A percentile compares a stretch with the other conserved stretches of the same genome.
These are phyloP conservation scores for Genyomyrus donnyi DNA, from an alignment of 2,113 vertebrate species.

Conservation along the genomic window DNA sequence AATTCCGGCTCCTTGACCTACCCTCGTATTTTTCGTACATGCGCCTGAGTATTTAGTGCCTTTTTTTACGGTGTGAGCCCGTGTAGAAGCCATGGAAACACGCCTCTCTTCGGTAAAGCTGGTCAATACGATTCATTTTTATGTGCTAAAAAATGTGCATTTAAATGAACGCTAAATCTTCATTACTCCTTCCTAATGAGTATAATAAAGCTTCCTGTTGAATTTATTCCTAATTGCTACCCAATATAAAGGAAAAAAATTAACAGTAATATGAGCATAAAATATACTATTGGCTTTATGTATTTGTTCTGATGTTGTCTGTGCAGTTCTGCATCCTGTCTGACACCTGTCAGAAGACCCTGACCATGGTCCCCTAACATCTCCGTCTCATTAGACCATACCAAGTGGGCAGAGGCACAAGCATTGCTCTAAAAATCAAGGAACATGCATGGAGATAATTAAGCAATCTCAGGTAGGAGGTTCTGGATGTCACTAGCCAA, in stretches of 20 bases:
- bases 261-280: neutral
- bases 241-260: constrained; percentile 2
- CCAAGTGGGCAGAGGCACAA: constrained; percentile 47
- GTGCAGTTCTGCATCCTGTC: constrained; percentile 39
- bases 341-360: constrained; percentile 49
- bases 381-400: constrained; percentile 38
- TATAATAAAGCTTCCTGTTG: constrained; percentile 12
- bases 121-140: neutral
- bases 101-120: neutral
- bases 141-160: neutral
- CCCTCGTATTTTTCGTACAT: constrained; percentile 6
- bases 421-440: constrained; percentile 64
- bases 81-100: neutral
- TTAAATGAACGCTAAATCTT: constrained; percentile 17
- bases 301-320: constrained; percentile 40
- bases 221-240: constrained; percentile 10
- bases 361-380: constrained; percentile 41
- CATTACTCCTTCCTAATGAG: neutral
- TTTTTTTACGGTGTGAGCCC: neutral
- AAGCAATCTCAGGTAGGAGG: constrained; percentile 61
- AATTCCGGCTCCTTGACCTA: constrained; percentile 13
- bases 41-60: neutral
- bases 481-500: constrained; percentile 49
- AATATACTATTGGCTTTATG: neutral
- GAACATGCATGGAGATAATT: constrained; percentile 71